These are phyloP conservation scores for Triplophysa dalaica DNA, from an alignment of 2,113 vertebrate genomes.

Conservation along the genomic window DNA sequence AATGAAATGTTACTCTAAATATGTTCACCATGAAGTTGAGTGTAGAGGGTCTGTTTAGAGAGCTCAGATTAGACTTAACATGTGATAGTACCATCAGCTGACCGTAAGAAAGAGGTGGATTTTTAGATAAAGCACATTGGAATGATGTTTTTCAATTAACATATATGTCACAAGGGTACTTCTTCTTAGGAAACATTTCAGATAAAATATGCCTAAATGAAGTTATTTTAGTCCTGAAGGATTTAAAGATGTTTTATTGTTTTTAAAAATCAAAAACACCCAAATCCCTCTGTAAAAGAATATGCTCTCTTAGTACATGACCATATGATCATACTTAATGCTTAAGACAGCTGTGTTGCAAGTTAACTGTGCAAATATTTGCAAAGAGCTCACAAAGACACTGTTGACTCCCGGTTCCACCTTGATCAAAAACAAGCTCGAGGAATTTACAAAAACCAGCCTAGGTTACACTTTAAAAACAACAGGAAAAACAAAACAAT, in stretches of 20 bases:
- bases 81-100: constrained; percentile 26
- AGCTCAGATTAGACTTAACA: constrained; percentile 31
- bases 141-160: neutral
- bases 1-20: constrained; percentile 11
- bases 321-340: constrained; percentile 20
- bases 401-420: constrained; percentile 40
- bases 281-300: neutral
- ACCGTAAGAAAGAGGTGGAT: neutral
- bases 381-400: constrained; percentile 19
- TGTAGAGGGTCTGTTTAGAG: constrained; percentile 10
- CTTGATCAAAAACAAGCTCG: constrained; percentile 25
- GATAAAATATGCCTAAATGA: too few relatives aligned
- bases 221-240: too few relatives aligned
- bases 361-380: constrained; percentile 50
- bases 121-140: neutral
- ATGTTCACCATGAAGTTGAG: constrained; percentile 2
- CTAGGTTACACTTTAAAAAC: neutral
- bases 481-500: neutral
- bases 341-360: constrained; percentile 3
- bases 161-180: neutral
- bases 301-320: neutral
- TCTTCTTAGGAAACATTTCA: neutral
- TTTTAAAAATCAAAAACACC: neutral
- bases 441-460: neutral
- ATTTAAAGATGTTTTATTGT: neutral